A percentile compares a stretch with the other conserved stretches of the same genome.
These are phyloP conservation scores for Paramisgurnus dabryanus DNA, from an alignment of 2,113 vertebrate species.

Conservation along the genomic window DNA sequence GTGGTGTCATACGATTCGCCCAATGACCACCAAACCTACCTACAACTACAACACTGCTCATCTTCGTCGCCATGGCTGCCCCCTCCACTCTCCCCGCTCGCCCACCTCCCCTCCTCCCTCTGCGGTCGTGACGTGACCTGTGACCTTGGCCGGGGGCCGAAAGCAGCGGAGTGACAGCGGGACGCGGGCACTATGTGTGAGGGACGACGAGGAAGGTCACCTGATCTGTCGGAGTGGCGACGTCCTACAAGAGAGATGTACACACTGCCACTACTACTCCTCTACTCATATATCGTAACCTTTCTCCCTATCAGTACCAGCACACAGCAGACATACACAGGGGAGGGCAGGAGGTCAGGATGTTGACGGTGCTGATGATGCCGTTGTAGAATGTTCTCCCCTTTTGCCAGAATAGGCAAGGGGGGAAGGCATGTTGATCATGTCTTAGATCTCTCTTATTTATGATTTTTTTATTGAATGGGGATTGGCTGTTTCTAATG, in stretches of 20 bases:
- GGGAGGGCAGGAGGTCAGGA: conserved; percentile 57
- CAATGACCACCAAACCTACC: conserved; percentile 87
- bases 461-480: conserved; percentile 57
- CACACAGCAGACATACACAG: conserved; percentile 77
- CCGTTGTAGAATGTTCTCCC: conserved; percentile 71
- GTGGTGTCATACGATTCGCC: conserved; percentile 91
- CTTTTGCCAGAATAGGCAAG: conserved; percentile 69
- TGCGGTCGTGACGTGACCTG: conserved; percentile 74
- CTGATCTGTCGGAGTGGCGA: conserved; percentile 99
- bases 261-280: conserved; percentile 83
- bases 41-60: conserved; percentile 73
- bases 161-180: conserved; percentile 85
- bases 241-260: conserved; percentile 99
- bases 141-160: conserved; percentile 73
- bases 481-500: conserved; percentile 40
- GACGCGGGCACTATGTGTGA: conserved; percentile 96
- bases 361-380: conserved; percentile 55
- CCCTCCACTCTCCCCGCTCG: conserved; percentile 70
- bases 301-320: conserved; percentile 83
- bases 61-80: conserved; percentile 70
- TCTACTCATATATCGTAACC: conserved; percentile 90
- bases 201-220: conserved; percentile 99
- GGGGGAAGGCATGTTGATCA: conserved; percentile 67
- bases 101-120: conserved; percentile 59
- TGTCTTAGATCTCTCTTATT: conserved; percentile 56